Percentiles rank a stretch among this genome's conserved stretches.
Evolutionary conservation across 2,797 vertebrate genomes (phyloP).

Genomic region (Antrozous pallidus): DNA sequence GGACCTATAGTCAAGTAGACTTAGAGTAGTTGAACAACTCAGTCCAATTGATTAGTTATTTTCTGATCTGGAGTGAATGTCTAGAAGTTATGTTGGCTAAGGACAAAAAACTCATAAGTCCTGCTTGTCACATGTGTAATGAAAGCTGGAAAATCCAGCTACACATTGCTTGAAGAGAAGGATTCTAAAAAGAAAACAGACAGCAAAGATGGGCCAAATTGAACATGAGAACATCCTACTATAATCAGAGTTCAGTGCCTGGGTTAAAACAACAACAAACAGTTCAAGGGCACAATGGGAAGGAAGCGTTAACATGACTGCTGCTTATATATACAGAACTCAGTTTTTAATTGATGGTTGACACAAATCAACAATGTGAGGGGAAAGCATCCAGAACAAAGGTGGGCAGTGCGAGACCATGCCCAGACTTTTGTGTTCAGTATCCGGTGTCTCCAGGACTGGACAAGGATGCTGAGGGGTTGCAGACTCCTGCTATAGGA

Average conservation of each 20-base stretch:
- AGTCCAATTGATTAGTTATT: neutral
- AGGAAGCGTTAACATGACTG: neutral
- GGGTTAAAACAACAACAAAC: slow-evolving; percentile 4
- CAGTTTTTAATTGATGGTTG: neutral
- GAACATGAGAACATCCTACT: neutral
- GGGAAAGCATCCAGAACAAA: neutral
- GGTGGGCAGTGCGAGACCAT: neutral
- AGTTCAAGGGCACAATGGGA: neutral
- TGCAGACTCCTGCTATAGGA: neutral
- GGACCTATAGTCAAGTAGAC: neutral
- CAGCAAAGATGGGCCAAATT: neutral
- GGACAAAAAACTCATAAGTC: neutral
- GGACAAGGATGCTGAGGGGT: neutral
- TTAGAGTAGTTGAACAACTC: neutral
- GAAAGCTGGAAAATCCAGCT: neutral
- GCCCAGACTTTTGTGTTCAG: neutral
- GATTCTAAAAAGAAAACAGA: neutral
- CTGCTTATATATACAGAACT: neutral
- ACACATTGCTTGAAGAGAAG: neutral
- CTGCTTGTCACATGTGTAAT: neutral
- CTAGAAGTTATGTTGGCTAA: neutral
- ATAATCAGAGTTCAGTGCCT: neutral
- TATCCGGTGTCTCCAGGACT: neutral
- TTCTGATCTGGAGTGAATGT: neutral
- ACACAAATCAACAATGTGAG: neutral